Conservation (phyloP, 2,888 invertebrate genomes). For the Athetis lepigone region DNA sequence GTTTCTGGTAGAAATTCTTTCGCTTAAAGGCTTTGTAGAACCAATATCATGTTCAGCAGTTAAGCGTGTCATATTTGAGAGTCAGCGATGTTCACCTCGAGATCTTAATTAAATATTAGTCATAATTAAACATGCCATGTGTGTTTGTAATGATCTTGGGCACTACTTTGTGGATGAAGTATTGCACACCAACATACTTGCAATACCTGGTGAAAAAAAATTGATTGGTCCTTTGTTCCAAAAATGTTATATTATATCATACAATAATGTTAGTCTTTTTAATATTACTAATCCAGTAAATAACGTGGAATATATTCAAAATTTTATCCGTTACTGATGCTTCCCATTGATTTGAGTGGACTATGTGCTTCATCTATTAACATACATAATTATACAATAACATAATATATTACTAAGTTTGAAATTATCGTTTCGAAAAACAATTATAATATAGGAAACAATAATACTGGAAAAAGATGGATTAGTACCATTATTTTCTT, state of each 20-base stretch:
- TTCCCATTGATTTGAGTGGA: background rate
- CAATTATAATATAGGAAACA: too few species aligned
- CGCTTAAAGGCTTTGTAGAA: background rate
- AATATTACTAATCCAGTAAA: background rate
- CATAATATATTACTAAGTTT: too few species aligned
- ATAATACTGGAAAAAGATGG: too few species aligned
- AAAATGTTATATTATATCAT: background rate
- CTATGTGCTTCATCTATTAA: background rate
- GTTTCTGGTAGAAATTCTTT: background rate
- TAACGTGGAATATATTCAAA: background rate
- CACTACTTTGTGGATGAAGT: slow-evolving; percentile 34
- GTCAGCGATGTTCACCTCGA: slow-evolving; percentile 39
- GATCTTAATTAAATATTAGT: slow-evolving; percentile 53
- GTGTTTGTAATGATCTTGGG: slow-evolving; percentile 42
- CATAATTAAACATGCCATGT: slow-evolving; percentile 54
- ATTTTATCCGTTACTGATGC: background rate
- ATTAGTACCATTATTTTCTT: too few species aligned
- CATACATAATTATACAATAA: too few species aligned
- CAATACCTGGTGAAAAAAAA: slow-evolving; percentile 1
- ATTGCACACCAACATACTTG: background rate
- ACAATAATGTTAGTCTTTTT: background rate
- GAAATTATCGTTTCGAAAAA: too few species aligned
- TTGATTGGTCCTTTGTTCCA: background rate
- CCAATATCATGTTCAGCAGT: slow-evolving; percentile 25
- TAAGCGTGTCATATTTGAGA: slow-evolving; percentile 32